These are phyloP conservation scores for Halcyon malimbica DNA, from an alignment of 2,113 vertebrate genomes.

Conservation along the genomic window DNA sequence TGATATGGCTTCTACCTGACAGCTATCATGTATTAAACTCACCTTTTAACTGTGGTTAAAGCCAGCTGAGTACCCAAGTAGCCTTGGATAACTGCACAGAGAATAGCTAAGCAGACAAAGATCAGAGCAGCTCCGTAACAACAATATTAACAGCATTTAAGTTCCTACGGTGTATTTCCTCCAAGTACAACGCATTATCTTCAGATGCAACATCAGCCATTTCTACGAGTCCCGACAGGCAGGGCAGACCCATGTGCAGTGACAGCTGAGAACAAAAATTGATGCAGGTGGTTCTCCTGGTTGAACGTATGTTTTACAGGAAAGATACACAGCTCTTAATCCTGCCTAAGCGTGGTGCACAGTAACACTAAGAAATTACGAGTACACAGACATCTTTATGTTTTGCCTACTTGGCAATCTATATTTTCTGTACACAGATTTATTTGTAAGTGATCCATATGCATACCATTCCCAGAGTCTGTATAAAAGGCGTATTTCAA, in stretches of 20 bases:
- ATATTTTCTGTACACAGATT: conserved; percentile 48
- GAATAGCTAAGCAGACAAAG: not conserved
- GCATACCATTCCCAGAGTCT: not conserved
- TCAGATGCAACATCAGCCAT: not conserved
- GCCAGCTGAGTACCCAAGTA: not conserved
- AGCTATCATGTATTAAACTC: not conserved
- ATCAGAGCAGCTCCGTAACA: not conserved
- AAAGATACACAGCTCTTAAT: not conserved
- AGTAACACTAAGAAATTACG: not conserved
- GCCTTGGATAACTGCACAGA: not conserved
- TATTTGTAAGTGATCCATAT: conserved; percentile 48
- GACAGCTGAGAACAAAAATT: not conserved
- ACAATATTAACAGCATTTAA: not conserved
- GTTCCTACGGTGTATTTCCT: not conserved
- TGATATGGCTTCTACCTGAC: not conserved
- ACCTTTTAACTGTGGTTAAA: not conserved
- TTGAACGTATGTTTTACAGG: not conserved
- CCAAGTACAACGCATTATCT: fast-evolving
- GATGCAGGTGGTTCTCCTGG: conserved; percentile 8
- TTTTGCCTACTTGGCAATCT: conserved; percentile 54
- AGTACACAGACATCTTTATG: conserved; percentile 30
- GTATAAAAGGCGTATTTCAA: not conserved
- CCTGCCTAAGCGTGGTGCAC: not conserved
- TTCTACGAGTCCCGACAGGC: not conserved
- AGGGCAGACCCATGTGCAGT: not conserved